Conservation (phyloP, 2,888 invertebrate species). For the Odontocerum albicorne region DNA sequence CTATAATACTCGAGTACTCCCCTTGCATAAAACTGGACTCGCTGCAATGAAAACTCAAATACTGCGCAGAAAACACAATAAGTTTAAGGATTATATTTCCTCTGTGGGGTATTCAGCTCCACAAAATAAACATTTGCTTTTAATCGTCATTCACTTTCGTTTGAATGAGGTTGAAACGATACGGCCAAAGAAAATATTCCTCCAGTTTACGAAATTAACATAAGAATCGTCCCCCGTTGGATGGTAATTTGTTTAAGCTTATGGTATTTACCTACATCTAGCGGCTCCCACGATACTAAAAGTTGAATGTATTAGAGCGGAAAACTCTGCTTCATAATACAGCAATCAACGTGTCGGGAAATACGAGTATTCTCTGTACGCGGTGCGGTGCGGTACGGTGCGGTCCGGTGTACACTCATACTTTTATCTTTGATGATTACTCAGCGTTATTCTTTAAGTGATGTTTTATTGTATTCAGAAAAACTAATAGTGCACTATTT, state of each 20-base stretch:
- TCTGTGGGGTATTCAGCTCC: slow-evolving; percentile 34
- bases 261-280: slow-evolving; percentile 2
- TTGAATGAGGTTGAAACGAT: slow-evolving; percentile 36
- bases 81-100: slow-evolving; percentile 28
- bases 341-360: no score
- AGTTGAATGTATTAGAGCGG: not conserved
- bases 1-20: no score
- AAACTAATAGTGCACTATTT: no score
- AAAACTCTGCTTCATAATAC: not conserved
- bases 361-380: no score
- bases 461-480: no score
- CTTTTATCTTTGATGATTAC: no score
- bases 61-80: slow-evolving; percentile 7
- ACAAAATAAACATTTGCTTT: slow-evolving; percentile 37
- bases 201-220: slow-evolving; percentile 36
- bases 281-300: not conserved
- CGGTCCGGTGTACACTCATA: no score
- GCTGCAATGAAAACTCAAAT: slow-evolving; percentile 9
- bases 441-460: no score
- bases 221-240: slow-evolving; percentile 37
- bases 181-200: slow-evolving; percentile 35
- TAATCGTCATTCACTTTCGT: slow-evolving; percentile 37
- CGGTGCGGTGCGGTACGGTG: no score
- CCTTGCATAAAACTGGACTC: slow-evolving; percentile 3
- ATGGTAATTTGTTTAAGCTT: slow-evolving; percentile 35